Evolutionary conservation across 2,888 invertebrate genomes (phyloP).

Genomic region (Apocheima hispidaria): DNA sequence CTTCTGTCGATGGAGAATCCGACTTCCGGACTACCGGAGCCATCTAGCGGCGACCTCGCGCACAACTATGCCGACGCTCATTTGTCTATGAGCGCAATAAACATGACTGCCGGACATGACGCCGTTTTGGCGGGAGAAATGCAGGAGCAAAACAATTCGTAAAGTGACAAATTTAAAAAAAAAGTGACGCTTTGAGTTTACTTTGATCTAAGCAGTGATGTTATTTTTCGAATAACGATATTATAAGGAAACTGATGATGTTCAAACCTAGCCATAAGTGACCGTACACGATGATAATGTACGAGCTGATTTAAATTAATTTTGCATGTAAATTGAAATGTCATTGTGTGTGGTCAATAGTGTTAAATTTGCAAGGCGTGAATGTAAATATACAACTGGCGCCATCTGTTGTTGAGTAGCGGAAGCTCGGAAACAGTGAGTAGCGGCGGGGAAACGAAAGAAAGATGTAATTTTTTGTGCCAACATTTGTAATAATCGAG

Average conservation of each 20-base stretch:
- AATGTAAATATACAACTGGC: slow-evolving; percentile 70
- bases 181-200: slow-evolving; percentile 17
- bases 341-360: slow-evolving; percentile 68
- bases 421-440: slow-evolving; percentile 51
- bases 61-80: slow-evolving; percentile 82
- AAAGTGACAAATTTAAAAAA: slow-evolving; percentile 62
- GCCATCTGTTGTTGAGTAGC: slow-evolving; percentile 81
- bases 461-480: slow-evolving; percentile 80
- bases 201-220: slow-evolving; percentile 37
- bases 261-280: slow-evolving; percentile 80
- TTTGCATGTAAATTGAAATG: slow-evolving; percentile 47
- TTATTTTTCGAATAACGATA: slow-evolving; percentile 32
- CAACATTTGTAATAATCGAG: slow-evolving; percentile 82
- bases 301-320: slow-evolving; percentile 42
- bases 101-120: slow-evolving; percentile 85
- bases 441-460: slow-evolving; percentile 46
- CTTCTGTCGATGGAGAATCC: slow-evolving; percentile 89
- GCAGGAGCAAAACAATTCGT: slow-evolving; percentile 69
- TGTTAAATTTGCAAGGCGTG: slow-evolving; percentile 62
- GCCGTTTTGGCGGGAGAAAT: slow-evolving; percentile 75
- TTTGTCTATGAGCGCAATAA: slow-evolving; percentile 80
- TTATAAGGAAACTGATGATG: slow-evolving; percentile 81
- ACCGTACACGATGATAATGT: slow-evolving; percentile 66
- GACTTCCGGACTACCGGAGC: slow-evolving; percentile 67
- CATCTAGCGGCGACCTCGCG: slow-evolving; percentile 80